Base-by-base conservation (phyloP, 2,888 invertebrate species). In the Pterostichus madidus region DNA sequence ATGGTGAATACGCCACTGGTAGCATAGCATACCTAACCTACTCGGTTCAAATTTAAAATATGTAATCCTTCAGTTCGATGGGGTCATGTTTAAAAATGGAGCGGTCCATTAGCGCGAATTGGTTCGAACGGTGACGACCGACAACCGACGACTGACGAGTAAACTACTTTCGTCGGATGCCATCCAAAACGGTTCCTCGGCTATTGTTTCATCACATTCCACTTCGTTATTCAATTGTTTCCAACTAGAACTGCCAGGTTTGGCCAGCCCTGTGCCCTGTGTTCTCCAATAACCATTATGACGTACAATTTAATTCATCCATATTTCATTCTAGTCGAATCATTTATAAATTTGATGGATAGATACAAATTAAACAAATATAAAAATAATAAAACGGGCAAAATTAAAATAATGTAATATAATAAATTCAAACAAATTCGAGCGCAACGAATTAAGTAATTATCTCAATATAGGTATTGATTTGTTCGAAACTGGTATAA, bases 31-130 rank as follows among this genome's bases (percentile, higher is more conserved):
- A n/a, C n/a, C n/a, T n/a, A n/a, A n/a, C n/a, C 4, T 6, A 35
- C 35, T 35, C 35, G 3, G 39, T 39, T 39, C 39, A 39, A 39
- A 39, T 39, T 73, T 44, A 73, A 73, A 73, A 73, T 73, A 46
- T 73, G 46, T 73, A 73, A 73, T 39, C 68, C 35, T 64, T 68
- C 39, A n/a, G 46, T 73, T 73, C 44, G 73, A 46, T 24, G 15
- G 73, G n/a, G 44, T 73, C 31, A 46, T 73, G 73, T 73, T 73
- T 73, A 73, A 73, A 73, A 73, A 73, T 73, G 49, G 73, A 73
- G 35, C 46, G 46, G 73, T 73, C 73, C 73, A 73, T 73, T 73
- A 73, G 73, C 49, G 49, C 17, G 73, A 73, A 73, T 73, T 73
- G 73, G 73, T 73, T 73, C 13, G 13, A 24, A 24, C 24, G 24